phyloP scores from a whole-genome alignment of 2,113 vertebrate species.

The Maccullochella peelii region DNA sequence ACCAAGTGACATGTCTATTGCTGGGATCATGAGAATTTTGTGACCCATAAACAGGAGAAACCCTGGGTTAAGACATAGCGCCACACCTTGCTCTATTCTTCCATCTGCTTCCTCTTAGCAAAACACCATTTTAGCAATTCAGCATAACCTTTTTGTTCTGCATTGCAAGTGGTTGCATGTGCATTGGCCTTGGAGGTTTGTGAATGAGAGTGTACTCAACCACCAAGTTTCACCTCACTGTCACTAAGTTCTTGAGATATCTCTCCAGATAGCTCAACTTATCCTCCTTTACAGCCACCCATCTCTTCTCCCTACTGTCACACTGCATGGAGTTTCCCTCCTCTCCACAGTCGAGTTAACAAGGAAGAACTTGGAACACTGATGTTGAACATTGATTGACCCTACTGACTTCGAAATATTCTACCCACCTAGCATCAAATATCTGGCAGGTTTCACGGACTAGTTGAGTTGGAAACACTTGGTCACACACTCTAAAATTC shows the following conservation, averaged over 20 bases:
- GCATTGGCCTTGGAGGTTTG: conserved; percentile 8
- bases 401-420: conserved; percentile 14
- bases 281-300: conserved; percentile 8
- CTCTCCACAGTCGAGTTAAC: conserved; percentile 10
- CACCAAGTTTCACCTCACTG: background rate
- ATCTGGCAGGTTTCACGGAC: background rate
- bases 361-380: conserved; percentile 20
- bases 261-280: conserved; percentile 9
- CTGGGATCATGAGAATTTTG: background rate
- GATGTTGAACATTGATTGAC: conserved; percentile 25
- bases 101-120: background rate
- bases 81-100: background rate
- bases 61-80: background rate
- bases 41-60: background rate
- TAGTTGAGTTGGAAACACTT: background rate
- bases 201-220: conserved; percentile 13
- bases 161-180: conserved; percentile 20
- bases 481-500: conserved; percentile 3
- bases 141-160: conserved; percentile 1
- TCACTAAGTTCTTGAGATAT: conserved; percentile 9
- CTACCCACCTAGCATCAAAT: background rate
- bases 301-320: conserved; percentile 6
- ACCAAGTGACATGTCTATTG: background rate
- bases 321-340: conserved; percentile 2
- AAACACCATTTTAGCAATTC: background rate